Evolutionary conservation across 2,113 vertebrate species (phyloP).

Genomic region (Madoqua kirkii): DNA sequence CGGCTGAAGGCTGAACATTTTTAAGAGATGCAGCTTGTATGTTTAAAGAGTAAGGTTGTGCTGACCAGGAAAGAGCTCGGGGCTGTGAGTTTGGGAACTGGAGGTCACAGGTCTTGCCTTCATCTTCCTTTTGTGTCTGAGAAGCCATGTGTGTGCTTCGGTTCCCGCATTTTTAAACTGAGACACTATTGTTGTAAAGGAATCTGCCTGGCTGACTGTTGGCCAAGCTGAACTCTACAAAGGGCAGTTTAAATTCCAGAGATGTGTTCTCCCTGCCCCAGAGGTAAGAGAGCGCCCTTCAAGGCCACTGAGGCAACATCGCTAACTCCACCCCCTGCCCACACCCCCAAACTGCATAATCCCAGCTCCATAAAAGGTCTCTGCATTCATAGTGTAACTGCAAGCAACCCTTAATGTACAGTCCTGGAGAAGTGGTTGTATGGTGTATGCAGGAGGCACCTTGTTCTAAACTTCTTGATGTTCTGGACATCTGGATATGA

Average conservation of each 20-base stretch:
- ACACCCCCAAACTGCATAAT: neutral
- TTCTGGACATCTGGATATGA: neutral
- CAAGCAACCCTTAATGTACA: neutral
- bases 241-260: neutral
- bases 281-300: neutral
- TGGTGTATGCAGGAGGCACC: neutral
- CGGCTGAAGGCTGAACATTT: neutral
- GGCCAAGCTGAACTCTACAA: neutral
- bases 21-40: neutral
- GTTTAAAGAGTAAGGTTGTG: neutral
- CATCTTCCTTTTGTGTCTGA: neutral
- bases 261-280: neutral
- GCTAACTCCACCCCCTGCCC: neutral
- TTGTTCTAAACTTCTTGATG: neutral
- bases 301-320: neutral
- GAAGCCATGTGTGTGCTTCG: neutral
- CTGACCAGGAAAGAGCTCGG: neutral
- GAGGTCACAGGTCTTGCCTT: neutral
- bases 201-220: neutral
- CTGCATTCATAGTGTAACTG: accelerated
- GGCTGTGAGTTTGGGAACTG: neutral
- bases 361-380: neutral
- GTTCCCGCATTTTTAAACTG: neutral
- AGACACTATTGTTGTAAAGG: neutral
- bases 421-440: neutral